A percentile compares a stretch with the other conserved stretches of the same genome.
Conservation (phyloP, 1,140 invertebrate genomes). For the Chymomyza costata region DNA sequence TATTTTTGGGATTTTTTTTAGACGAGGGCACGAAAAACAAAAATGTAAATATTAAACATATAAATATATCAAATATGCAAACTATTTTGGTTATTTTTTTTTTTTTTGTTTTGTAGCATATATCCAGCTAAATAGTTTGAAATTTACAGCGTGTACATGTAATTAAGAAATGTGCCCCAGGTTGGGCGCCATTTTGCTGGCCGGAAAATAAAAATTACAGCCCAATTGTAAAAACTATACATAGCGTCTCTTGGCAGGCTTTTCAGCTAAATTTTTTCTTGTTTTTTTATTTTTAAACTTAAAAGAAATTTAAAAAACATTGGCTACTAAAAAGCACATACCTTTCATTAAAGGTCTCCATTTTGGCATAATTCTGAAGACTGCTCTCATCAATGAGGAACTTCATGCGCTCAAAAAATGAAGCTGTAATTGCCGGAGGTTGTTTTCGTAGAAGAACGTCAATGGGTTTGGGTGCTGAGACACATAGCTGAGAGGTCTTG, state of each 20-base stretch:
- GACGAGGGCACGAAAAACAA: conserved; percentile 71
- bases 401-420: conserved; percentile 98
- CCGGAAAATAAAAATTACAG: conserved; percentile 4
- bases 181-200: conserved; percentile 10
- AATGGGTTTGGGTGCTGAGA: conserved; percentile 93
- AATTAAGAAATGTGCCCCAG: conserved; percentile 20
- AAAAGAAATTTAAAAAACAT: conserved; percentile 18
- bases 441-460: conserved; percentile 95
- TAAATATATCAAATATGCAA: conserved; percentile 69
- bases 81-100: conserved; percentile 55
- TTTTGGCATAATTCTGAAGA: conserved; percentile 95
- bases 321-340: conserved; percentile 78
- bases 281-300: conserved; percentile 25
- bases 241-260: conserved; percentile 26
- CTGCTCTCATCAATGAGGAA: conserved; percentile 98
- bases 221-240: conserved; percentile 51
- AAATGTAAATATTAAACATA: conserved; percentile 67
- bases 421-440: conserved; percentile 95
- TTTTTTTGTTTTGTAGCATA: conserved; percentile 36
- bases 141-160: conserved; percentile 22
- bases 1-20: conserved; percentile 55
- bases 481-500: conserved; percentile 89
- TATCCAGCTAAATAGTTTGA: conserved; percentile 50
- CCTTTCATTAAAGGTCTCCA: conserved; percentile 98
- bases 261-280: conserved; percentile 14